Evolutionary conservation across 1,140 invertebrate species (phyloP), one percentile per base, ranked within the genome.

Genomic region (Cydia splendana): DNA sequence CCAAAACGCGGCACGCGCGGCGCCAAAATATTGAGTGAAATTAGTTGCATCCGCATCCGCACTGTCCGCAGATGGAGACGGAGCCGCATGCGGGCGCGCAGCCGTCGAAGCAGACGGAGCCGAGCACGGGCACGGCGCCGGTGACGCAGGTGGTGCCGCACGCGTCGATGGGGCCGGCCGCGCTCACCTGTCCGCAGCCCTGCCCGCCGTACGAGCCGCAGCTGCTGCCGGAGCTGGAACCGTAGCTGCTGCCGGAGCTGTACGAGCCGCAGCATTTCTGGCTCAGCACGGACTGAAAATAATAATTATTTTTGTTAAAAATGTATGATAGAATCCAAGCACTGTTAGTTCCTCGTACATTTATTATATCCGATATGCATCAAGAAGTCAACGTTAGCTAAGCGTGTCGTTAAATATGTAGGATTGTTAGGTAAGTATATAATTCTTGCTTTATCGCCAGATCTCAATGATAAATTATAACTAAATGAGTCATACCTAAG

Each of bases 111-210:
- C 77, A 74, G 10, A 87, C 86, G 34, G 82, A 79, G 13, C 86
- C 86, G 18, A 83, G 77, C 62, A 87, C 82, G 13, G 85, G 84
- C 53, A 87, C 85, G 30, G 82, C 80, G 13, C 84, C 87, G 24
- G 76, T 75, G 10, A 87, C 82, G 18, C 82, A 20, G 4, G 85
- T 83, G 30, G 78, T 82, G 30, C 84, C 88, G 69, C 77, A 80
- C 7, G 85, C 86, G 42, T 83, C 82, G 77, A 88, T 77, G 73
- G 84, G 81, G 24, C 84, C 84, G 75, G 76, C 79, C 2, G 85
- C 84, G 2, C 78, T 77, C n/a, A 88, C 79, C 15, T 83, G 79
- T 9, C 87, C 87, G 20, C 80, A 71, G 42, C 87, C 87, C 38
- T 80, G 75, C 18, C 84, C 87, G 4, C 87, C 85, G 65, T 88